Conservation (phyloP, 64 coral and sea anemone genomes). For the Actinia equina region DNA sequence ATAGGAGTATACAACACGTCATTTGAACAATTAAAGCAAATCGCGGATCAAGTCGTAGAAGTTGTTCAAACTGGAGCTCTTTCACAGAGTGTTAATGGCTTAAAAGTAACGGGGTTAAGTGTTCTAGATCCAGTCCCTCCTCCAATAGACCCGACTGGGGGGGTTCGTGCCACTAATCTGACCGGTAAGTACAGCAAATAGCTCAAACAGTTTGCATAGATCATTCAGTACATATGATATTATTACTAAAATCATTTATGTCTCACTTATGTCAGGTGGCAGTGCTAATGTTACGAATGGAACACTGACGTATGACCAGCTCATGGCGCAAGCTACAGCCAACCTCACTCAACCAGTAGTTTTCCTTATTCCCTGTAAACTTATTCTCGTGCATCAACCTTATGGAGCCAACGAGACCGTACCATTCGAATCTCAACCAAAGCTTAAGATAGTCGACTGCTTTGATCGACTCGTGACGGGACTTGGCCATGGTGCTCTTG, state of each 20-base stretch:
- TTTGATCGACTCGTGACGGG: conserved; percentile 47
- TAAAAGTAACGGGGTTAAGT: conserved; percentile 36
- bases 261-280: not conserved
- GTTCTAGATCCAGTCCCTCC: conserved; percentile 72
- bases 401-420: conserved; percentile 83
- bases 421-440: conserved; percentile 74
- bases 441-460: conserved; percentile 72
- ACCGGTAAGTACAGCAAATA: conserved; percentile 40
- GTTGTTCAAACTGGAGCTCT: conserved; percentile 75
- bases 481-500: conserved; percentile 55
- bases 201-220: too few relatives aligned
- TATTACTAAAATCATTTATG: not conserved
- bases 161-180: conserved; percentile 84
- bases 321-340: conserved; percentile 20
- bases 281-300: conserved; percentile 30
- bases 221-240: not conserved
- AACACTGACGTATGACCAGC: conserved; percentile 67
- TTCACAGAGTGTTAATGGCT: conserved; percentile 2
- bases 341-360: conserved; percentile 31
- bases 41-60: conserved; percentile 62
- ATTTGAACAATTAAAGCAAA: conserved; percentile 49
- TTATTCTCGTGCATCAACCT: conserved; percentile 55
- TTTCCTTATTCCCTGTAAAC: conserved; percentile 72
- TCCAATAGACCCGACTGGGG: conserved; percentile 80
- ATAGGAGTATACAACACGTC: conserved; percentile 71